phyloP scores from a whole-genome alignment of 2,888 invertebrate genomes.

The Eupithecia centaureata region DNA sequence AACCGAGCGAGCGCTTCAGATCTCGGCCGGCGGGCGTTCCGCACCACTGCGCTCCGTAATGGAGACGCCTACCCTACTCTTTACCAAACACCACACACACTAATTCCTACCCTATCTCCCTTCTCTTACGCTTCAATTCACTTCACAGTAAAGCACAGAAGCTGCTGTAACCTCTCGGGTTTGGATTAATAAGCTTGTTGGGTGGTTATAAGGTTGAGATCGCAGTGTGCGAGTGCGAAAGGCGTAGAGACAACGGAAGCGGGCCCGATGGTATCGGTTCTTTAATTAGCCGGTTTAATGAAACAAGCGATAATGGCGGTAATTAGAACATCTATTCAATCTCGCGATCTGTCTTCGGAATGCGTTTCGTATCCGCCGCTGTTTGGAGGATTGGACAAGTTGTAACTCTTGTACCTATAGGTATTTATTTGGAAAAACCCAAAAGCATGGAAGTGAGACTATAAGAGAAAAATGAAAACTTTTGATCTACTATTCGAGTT shows the following conservation, averaged over 20 bases:
- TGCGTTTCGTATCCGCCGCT: constrained; percentile 25
- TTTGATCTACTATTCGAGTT: no score
- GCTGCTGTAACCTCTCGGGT: constrained; percentile 14
- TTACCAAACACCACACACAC: constrained; percentile 22
- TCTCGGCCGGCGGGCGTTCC: constrained; percentile 80
- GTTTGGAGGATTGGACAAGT: background rate
- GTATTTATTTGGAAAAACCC: no score
- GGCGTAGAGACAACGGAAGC: constrained; percentile 71
- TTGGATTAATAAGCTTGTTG: constrained; percentile 39
- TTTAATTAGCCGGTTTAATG: constrained; percentile 79
- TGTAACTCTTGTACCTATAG: no score
- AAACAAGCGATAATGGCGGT: constrained; percentile 68
- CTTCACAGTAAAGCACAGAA: background rate
- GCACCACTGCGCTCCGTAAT: constrained; percentile 71
- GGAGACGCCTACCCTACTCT: constrained; percentile 69
- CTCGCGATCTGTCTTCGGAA: constrained; percentile 49
- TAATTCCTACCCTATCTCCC: constrained; percentile 21
- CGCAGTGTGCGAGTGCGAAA: constrained; percentile 45
- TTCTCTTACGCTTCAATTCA: constrained; percentile 24
- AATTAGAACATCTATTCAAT: constrained; percentile 73
- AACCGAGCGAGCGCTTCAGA: constrained; percentile 62
- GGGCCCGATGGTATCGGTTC: constrained; percentile 60
- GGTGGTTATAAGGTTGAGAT: constrained; percentile 31
- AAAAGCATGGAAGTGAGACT: no score
- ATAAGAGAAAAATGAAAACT: no score